Evolutionary conservation across 2,113 vertebrate species (phyloP), one percentile per base, ranked within the genome.

Genomic region (Leptocoma aspasia): DNA sequence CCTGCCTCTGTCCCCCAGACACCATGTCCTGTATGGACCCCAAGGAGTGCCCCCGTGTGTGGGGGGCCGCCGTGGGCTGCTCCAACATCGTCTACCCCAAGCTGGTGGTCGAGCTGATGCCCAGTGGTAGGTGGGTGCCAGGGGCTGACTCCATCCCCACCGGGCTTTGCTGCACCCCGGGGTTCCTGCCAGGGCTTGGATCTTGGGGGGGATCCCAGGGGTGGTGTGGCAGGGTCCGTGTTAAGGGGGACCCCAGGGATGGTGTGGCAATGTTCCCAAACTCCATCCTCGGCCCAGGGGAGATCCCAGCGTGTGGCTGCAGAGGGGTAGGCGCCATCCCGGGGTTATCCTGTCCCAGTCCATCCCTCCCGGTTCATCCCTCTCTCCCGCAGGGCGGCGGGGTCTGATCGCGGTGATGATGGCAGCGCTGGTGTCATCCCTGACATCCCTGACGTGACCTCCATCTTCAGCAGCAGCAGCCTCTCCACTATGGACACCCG

Each of bases 401-500:
- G 99, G 98, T 7, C 97, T 99, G 99, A 98, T 99, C 3, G 98
- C 99, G 0, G 99, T 98, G 82, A 99, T 98, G 98, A 98, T 99
- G 99, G 99, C 99, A 0, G 99, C 98, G 0, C 98, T 99, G 85
- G 97, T 99, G 99, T 99, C 99, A 0, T 98, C 99, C 1, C 97
- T 99, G 95, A n/a, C n/a, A n/a, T n/a, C n/a, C n/a, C n/a, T n/a
- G n/a, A n/a, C n/a, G n/a, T n/a, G n/a, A 99, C 99, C 8, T 99
- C 99, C 96, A 98, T 99, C 94, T 99, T 99, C 70, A 99, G 98
- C 96, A 99, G 98, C 97, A 99, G 99, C 96, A 98, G 98, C 0
- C 98, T 99, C 53, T 99, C 99, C 97, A 99, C 99, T 92, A 98
- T 98, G 98, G 99, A 99, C 98, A 98, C 99, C 97, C 98, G 99